These are phyloP conservation scores for Chunga burmeisteri DNA, from an alignment of 2,113 vertebrate genomes.

Conservation along the genomic window DNA sequence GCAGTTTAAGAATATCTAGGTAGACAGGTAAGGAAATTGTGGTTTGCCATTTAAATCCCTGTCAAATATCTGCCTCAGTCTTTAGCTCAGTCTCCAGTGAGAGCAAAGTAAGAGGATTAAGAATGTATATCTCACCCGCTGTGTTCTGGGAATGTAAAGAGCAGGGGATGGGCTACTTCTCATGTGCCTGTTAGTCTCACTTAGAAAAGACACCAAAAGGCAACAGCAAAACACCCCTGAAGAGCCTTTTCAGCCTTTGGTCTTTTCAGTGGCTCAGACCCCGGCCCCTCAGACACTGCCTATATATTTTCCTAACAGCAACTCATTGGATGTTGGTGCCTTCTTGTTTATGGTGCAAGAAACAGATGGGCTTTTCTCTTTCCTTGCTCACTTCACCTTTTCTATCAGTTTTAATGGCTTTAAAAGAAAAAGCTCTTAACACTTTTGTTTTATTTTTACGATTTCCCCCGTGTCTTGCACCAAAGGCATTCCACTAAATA, in stretches of 20 bases:
- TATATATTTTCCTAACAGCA: not conserved
- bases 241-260: not conserved
- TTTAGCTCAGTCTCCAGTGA: not conserved
- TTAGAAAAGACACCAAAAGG: not conserved
- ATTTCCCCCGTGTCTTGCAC: not conserved
- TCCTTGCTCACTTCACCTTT: not conserved
- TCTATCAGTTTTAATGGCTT: not conserved
- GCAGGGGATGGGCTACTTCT: not conserved
- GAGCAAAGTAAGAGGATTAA: not conserved
- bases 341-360: not conserved
- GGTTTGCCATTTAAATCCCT: not conserved
- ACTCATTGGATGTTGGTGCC: not conserved
- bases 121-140: not conserved
- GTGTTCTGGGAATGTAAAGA: not conserved
- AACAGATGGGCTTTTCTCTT: not conserved
- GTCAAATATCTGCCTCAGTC: not conserved
- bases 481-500: not conserved
- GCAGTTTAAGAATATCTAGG: not conserved
- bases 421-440: constrained; percentile 15
- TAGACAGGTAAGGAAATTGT: not conserved
- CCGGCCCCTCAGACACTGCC: not conserved
- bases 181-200: not conserved
- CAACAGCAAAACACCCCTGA: not conserved
- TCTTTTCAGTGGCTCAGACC: not conserved
- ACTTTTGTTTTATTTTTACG: not conserved